Evolutionary conservation across 2,113 vertebrate genomes (phyloP), one percentile per base, ranked within the genome.

Genomic region (Loxodonta africana): DNA sequence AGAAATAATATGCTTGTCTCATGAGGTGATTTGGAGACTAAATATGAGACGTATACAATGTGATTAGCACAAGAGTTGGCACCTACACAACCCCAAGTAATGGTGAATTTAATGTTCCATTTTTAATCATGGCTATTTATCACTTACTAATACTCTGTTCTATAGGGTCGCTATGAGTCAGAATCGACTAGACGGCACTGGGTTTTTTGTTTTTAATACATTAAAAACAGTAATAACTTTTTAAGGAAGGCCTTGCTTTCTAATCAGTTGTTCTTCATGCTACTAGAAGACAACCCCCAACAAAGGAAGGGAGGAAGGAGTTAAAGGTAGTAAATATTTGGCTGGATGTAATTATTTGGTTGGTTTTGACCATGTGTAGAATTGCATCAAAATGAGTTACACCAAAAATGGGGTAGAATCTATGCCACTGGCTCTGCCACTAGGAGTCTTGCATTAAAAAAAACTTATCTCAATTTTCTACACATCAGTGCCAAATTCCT

Each of bases 101-200:
- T 88, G 37, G 44, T 74, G 62, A 9, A 30, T 69, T 90, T 28
- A 46, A 15, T 90, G 76, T 87, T 33, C 17, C 65, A 63, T 91
- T 85, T 85, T 89, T 81, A 92, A 90, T 76, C 33, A 78, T 46
- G n/a, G 2, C 41, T 87, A 33, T 44, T 85, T 88, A 44, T 90
- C 33, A 86, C 57, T 83, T 69, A 65, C 46, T 83, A 78, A 86
- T 6, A 48, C 48, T 37, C 37, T 37, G 37, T 53, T 53, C 51
- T 53, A 12, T 53, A 53, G 51, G 51, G 51, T 12, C 12, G 51
- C 51, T 12, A 53, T 53, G 51, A 53, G 51, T 53, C 51, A 53
- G 51, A 7, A 53, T 53, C 12, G 51, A 53, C 51, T 53, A 7
- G 12, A 53, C 51, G 12, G 51, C 51, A 53, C 8, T 53, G 37